Base-by-base conservation (phyloP, 1,140 invertebrate species). In the Ooceraea biroi region DNA sequence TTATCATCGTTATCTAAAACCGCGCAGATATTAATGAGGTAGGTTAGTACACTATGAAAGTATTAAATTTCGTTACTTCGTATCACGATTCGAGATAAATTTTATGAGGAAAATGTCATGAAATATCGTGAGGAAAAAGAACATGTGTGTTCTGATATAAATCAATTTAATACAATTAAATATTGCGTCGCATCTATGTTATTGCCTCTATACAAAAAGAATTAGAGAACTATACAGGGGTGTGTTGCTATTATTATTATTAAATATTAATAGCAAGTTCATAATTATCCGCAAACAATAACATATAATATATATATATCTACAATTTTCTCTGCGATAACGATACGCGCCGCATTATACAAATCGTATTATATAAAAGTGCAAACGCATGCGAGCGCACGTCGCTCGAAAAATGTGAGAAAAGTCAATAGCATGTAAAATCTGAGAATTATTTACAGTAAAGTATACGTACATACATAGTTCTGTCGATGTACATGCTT, bases 1-100 rank as follows among this genome's bases (percentile, higher is more conserved):
- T 77, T 85, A 46, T 85, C 73, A 3, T 10, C 46, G 82, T 85
- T 85, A 85, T 85, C 83, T 85, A 55, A 77, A n/a, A 12, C 27
- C 22, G 0, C 17, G 11, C 4, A 30, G 1, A 57, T 46, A 3
- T 57, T 74, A 68, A 17, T 10, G 14, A 68, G 3, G 2, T 14
- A 69, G 46, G 30, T 52, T 55, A 44, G 17, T 69, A 30, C 2
- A 36, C 7, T 7, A 7, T 36, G 36, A 7, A 36, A 36, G 7
- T 36, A 27, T 17, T 19, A 58, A 8, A 17, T 10, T 27, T 27
- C 55, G 8, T 1, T 52, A 17, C n/a, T 25, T 50, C 22, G 19
- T 25, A 36, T 57, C 63, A 10, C 0, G 5, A 66, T 17, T 50
- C 1, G 0, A 4, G 7, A 22, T 3, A 10, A 52, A 66, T 66